Conservation (phyloP, 2,797 vertebrate genomes). For the Catostomus latipinnis region DNA sequence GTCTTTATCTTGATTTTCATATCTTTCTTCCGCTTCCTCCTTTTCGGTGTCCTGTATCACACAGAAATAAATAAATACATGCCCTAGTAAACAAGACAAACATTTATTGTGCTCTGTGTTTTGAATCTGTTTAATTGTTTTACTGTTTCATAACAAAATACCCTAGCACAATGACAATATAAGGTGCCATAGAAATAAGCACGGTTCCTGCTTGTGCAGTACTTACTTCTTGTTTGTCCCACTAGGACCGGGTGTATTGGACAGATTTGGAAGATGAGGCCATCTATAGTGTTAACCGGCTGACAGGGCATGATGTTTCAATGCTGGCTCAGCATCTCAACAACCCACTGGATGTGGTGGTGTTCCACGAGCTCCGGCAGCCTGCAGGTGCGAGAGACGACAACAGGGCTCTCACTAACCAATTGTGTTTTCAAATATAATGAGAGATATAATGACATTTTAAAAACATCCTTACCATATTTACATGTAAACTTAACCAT, state of each 20-base stretch:
- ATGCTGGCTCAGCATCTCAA: slow-evolving; percentile 93
- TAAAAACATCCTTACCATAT: no score
- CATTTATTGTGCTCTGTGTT: neutral
- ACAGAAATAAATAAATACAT: neutral
- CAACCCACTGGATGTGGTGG: slow-evolving; percentile 93
- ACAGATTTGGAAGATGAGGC: slow-evolving; percentile 95
- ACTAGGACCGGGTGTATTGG: slow-evolving; percentile 94
- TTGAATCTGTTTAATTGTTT: neutral
- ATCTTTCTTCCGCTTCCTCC: neutral
- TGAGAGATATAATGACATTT: no score
- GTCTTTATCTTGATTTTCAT: slow-evolving; percentile 23
- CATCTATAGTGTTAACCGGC: slow-evolving; percentile 92
- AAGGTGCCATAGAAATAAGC: neutral
- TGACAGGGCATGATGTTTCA: slow-evolving; percentile 87
- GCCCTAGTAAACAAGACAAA: neutral
- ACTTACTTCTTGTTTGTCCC: neutral
- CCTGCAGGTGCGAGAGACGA: slow-evolving; percentile 83
- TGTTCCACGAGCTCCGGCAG: slow-evolving; percentile 95
- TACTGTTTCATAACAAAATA: slow-evolving; percentile 1
- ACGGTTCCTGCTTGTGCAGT: neutral
- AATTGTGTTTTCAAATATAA: no score
- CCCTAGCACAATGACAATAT: neutral
- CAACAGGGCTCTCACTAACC: neutral
- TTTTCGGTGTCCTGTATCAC: slow-evolving; percentile 3
- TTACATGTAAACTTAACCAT: no score